phyloP scores from a whole-genome alignment of 2,113 vertebrate genomes.

The Chelonoidis abingdonii region DNA sequence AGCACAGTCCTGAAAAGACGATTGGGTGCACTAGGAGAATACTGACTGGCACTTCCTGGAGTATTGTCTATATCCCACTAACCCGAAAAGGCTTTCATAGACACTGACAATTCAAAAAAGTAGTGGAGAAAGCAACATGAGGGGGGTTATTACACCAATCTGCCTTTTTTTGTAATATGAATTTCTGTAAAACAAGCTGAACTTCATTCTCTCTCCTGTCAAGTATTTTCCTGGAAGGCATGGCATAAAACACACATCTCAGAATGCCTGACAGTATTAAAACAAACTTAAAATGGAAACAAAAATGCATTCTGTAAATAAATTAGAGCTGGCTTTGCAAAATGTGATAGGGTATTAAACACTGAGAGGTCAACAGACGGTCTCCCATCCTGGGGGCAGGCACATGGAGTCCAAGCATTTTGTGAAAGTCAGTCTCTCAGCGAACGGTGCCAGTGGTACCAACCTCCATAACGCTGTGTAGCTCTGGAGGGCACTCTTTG shows the following conservation, averaged over 20 bases:
- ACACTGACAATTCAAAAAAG: background rate
- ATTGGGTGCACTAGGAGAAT: background rate
- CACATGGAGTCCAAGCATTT: rapidly evolving
- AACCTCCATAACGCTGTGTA: background rate
- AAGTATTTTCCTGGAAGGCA: background rate
- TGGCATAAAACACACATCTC: background rate
- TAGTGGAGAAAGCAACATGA: background rate
- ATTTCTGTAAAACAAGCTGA: constrained; percentile 6
- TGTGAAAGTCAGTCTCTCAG: background rate
- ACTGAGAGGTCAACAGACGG: background rate
- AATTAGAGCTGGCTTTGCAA: background rate
- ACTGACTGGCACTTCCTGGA: background rate
- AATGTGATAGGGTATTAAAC: background rate
- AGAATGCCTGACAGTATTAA: rapidly evolving
- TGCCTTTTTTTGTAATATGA: background rate
- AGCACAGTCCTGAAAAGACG: background rate
- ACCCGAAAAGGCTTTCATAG: rapidly evolving
- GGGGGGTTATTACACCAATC: background rate
- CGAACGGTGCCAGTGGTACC: background rate
- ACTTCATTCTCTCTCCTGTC: background rate
- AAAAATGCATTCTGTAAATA: background rate
- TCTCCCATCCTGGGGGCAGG: background rate
- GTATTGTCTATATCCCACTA: background rate
- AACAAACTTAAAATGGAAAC: background rate
- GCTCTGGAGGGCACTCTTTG: background rate